phyloP scores from a whole-genome alignment of 37 sponge, comb jelly and placozoan species.

The Oopsacas minuta region DNA sequence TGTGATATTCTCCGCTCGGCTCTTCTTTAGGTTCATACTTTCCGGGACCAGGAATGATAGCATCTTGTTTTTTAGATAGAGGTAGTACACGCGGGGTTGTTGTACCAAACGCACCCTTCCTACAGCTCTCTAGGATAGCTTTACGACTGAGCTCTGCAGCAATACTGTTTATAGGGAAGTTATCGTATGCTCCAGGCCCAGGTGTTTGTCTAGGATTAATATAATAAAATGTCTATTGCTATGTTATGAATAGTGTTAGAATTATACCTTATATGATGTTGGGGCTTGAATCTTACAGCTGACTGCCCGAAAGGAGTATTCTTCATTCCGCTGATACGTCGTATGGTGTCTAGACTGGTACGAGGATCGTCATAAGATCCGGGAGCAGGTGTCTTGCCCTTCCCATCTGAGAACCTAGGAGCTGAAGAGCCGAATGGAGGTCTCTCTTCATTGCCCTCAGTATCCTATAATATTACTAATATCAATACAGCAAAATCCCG shows the following conservation, averaged over 20 bases:
- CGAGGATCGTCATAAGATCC: slow-evolving; percentile 77
- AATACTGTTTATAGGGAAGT: slow-evolving; percentile 46
- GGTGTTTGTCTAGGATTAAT: slow-evolving; percentile 23
- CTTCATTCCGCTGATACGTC: slow-evolving; percentile 42
- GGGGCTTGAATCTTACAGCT: slow-evolving; percentile 57
- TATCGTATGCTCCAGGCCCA: slow-evolving; percentile 83
- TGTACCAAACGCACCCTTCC: slow-evolving; percentile 67
- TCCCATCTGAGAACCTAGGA: slow-evolving; percentile 43
- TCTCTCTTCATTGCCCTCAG: neutral
- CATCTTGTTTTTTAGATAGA: slow-evolving; percentile 51
- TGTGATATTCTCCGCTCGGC: neutral
- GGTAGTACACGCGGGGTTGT: slow-evolving; percentile 68
- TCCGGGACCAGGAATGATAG: slow-evolving; percentile 48
- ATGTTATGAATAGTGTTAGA: too few species aligned
- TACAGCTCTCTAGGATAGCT: slow-evolving; percentile 42
- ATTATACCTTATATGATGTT: slow-evolving; percentile 12
- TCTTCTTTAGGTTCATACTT: neutral
- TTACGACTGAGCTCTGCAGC: slow-evolving; percentile 42
- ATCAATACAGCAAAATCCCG: neutral
- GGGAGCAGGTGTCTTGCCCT: slow-evolving; percentile 48
- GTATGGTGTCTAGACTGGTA: slow-evolving; percentile 44
- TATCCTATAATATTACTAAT: neutral
- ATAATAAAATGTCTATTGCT: too few species aligned
- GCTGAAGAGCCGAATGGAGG: slow-evolving; percentile 71
- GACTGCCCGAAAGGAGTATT: slow-evolving; percentile 88